These are phyloP conservation scores for Drosophila pegasa DNA, from an alignment of 2,888 invertebrate species.

Conservation along the genomic window DNA sequence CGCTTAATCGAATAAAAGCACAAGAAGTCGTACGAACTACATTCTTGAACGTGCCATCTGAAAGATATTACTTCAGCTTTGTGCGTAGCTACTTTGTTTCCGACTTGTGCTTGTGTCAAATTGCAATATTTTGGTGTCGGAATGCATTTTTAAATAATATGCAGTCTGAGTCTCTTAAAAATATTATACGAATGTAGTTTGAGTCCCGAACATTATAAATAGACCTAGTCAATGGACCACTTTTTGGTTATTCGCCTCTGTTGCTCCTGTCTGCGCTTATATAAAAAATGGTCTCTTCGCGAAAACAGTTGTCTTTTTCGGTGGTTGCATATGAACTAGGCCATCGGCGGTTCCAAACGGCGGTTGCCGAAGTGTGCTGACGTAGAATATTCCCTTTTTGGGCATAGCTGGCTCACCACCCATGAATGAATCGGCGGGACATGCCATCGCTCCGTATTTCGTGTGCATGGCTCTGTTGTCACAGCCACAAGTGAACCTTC, in stretches of 20 bases:
- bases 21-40: neutral
- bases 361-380: constrained; percentile 66
- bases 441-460: constrained; percentile 22
- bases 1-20: neutral
- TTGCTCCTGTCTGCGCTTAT: neutral
- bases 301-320: constrained; percentile 60
- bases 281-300: constrained; percentile 39
- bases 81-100: neutral
- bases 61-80: neutral
- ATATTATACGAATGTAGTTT: neutral
- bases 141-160: neutral
- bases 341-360: constrained; percentile 72
- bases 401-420: constrained; percentile 82
- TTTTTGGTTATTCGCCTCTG: constrained; percentile 29
- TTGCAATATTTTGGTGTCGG: neutral
- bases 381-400: constrained; percentile 78
- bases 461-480: constrained; percentile 9
- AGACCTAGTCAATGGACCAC: constrained; percentile 10
- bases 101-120: neutral
- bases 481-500: constrained; percentile 62
- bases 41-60: neutral
- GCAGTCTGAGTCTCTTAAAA: neutral
- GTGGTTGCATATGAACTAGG: constrained; percentile 64
- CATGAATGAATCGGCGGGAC: constrained; percentile 72
- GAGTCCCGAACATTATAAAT: neutral